Conservation (phyloP, 2,797 vertebrate species). For the Uromys caudimaculatus region DNA sequence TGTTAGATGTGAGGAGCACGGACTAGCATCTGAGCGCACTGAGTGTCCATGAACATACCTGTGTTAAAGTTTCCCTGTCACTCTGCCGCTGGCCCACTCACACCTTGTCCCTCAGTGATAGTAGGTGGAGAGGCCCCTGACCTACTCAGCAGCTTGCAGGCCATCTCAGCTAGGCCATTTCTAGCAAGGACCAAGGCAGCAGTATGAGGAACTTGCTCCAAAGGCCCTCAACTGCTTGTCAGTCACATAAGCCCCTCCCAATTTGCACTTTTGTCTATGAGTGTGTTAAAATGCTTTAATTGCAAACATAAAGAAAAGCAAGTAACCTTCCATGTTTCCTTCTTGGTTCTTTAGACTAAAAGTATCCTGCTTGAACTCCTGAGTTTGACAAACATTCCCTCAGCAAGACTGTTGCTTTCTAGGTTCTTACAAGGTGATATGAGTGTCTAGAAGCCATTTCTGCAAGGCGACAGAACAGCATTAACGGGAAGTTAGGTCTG, state of each 20-base stretch:
- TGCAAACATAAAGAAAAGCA: conserved; percentile 79
- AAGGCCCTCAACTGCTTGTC: conserved; percentile 74
- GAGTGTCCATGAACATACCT: neutral
- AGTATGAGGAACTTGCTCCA: conserved; percentile 16
- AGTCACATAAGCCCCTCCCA: conserved; percentile 56
- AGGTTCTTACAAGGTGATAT: conserved; percentile 49
- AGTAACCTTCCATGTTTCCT: conserved; percentile 73
- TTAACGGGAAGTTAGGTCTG: neutral
- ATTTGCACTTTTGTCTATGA: conserved; percentile 74
- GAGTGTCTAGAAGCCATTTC: conserved; percentile 10
- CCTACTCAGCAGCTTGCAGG: neutral
- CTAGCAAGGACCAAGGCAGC: neutral
- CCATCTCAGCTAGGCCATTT: neutral
- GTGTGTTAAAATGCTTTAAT: conserved; percentile 71
- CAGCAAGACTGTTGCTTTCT: conserved; percentile 68
- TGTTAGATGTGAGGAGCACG: neutral
- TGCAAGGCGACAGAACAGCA: neutral
- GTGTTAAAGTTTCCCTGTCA: neutral
- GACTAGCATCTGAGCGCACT: neutral
- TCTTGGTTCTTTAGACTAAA: conserved; percentile 76
- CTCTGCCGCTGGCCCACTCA: neutral
- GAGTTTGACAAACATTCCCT: conserved; percentile 75
- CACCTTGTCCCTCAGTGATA: neutral
- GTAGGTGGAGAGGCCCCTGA: neutral
- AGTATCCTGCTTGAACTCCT: conserved; percentile 73